Evolutionary conservation across 2,888 invertebrate genomes (phyloP), one percentile per base, ranked within the genome.

Genomic region (Cheilosia pagana): DNA sequence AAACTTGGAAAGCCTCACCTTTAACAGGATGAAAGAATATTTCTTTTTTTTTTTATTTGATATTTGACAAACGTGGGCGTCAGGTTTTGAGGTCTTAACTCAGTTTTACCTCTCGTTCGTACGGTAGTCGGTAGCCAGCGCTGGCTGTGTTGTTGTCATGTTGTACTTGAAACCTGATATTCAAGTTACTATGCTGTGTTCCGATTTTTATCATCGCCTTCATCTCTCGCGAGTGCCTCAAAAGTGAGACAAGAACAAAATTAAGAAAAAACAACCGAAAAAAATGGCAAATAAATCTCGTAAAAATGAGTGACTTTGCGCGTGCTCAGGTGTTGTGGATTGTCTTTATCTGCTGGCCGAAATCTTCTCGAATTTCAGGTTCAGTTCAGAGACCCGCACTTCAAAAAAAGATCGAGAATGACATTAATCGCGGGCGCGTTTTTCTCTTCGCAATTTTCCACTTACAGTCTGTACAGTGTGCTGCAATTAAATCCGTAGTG

Each of bases 161-260:
- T 75, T 83, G 65, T 75, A 75, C 81, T 55, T 85, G 85, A 85
- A 85, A 85, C 85, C 76, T 81, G 85, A 85, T 85, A 85, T 85
- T 75, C 81, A 57, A 71, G 75, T 85, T 71, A 75, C 67, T 62
- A 41, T 35, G 45, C 48, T 62, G 19, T 77, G 70, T 52, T 74
- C 39, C 19, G 82, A 72, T 72, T 82, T 62, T 72, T 78, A 78
- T 78, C 55, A 82, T 77, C 62, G 65, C 67, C 72, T 71, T 60
- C 78, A 65, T 74, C 57, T 59, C 45, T 23, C 35, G 23, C 55
- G 53, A 67, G 53, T 53, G 41, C 50, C 19, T 28, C 35, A 28
- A 72, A 74, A 57, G 31, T 45, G 55, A 74, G 57, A 23, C n/a
- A 53, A 53, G 16, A 45, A 48, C 14, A 7, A 2, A 28, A 28